Base-by-base conservation (phyloP, 2,113 vertebrate genomes). In the Chelonoidis abingdonii region DNA sequence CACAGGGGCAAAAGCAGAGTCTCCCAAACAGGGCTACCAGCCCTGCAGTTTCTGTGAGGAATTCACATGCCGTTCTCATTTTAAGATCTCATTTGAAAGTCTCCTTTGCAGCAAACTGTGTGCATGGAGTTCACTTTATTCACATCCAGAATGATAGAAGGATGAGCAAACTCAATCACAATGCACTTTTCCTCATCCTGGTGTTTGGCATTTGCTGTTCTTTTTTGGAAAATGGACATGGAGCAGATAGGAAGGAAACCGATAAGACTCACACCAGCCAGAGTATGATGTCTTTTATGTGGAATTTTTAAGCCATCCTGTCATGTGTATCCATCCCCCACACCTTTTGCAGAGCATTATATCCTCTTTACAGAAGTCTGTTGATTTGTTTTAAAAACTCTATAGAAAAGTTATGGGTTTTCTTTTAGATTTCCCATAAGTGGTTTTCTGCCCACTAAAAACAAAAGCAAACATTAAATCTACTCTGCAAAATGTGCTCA, bases 91-190 rank as follows among this genome's bases (percentile, higher is more conserved):
- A 75, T 57, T 82, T 81, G 27, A 87, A 82, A 86, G 52, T 69
- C 84, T 81, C 0, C 0, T 22, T n/a, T 53, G 13, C 84, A 65
- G 84, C 89, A 69, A 83, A 69, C 78, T 76, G 49, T 19, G 53
- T 38, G 78, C 82, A 38, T 12, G 44, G 1, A 72, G 19, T 29
- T 83, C 57, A 85, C 3, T 41, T 79, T 9, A 9, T 75, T 86
- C 87, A 59, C 76, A 79, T 80, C 80, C 92, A 52, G 75, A 89
- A 53, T 24, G 81, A 83, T 29, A 57, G 89, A 82, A 93, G 57
- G 56, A 94, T 78, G 82, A 97, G 90, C 95, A 83, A 89, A 94
- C 78, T 92, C 57, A 90, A 90, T 93, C 90, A 62, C 49, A 53
- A 76, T 31, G 44, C 52, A 80, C 90, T 87, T 94, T 94, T 78